Base-by-base conservation (phyloP, 2,113 vertebrate genomes). In the Actenoides hombroni region DNA sequence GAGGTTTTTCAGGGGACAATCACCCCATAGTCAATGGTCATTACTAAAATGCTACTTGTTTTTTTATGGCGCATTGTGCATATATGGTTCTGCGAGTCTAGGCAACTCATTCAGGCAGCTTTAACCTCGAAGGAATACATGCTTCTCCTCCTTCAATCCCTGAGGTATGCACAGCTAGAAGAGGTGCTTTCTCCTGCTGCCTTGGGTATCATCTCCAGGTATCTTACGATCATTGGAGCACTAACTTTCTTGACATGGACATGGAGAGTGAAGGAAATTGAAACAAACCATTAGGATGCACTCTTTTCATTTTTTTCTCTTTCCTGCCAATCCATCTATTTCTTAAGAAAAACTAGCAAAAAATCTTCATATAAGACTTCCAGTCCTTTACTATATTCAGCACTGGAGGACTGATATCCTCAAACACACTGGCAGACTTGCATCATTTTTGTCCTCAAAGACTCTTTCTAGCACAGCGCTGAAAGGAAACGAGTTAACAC, bases 11-110 rank as follows among this genome's bases (percentile, higher is more conserved):
- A 14, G 39, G 78, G 10, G 21, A 40, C 17, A 19, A 10, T 6
- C 6, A 39, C 44, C 35, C 57, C 63, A 1, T 21, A 35, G 28
- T 44, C 71, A 21, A 11, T 9, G 37, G n/a, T 28, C 35, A 11
- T 40, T n/a, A 5, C 28, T 25, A 9, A 83, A 83, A 42, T 6
- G 65, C 44, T 64, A 21, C 16, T 25, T 37, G 3, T 17, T 81
- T 37, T 24, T 57, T 65, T 24, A 29, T 1, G 3, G 33, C 0
- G 0, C 4, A 0, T 16, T 40, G 25, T 68, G 31, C 16, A 0
- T 9, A 18, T 7, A 35, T 0, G 0, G 37, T 44, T 35, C 48
- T 70, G 49, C 37, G 44, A 28, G 25, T 12, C 28, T 7, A 9
- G 57, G 40, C 59, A 51, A 84, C 56, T 83, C 25, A 28, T 63